A percentile compares a stretch with the other conserved stretches of the same genome.
These are phyloP conservation scores for Dendroctonus valens DNA, from an alignment of 1,140 invertebrate species.

Conservation along the genomic window DNA sequence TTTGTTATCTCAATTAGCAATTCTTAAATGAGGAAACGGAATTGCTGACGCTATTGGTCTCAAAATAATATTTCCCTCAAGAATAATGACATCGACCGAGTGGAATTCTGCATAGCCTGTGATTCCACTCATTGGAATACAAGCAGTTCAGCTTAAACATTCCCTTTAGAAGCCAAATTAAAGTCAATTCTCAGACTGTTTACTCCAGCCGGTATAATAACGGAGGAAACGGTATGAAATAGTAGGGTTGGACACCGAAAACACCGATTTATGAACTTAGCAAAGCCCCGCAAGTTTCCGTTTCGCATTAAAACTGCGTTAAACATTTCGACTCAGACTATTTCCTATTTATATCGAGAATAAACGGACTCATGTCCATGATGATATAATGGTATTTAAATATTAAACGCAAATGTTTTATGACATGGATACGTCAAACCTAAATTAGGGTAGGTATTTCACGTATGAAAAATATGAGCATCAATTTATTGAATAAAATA, in stretches of 20 bases:
- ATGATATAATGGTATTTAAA: slow-evolving; percentile 16
- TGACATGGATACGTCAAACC: slow-evolving; percentile 8
- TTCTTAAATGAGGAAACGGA: too few relatives aligned
- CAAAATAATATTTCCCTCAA: too few relatives aligned
- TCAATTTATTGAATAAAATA: slow-evolving; percentile 32
- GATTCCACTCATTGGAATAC: too few relatives aligned
- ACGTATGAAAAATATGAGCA: slow-evolving; percentile 28
- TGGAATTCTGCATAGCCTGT: too few relatives aligned
- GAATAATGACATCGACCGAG: too few relatives aligned
- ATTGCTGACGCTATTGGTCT: too few relatives aligned
- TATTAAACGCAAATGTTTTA: slow-evolving; percentile 19
- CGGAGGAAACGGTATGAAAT: slow-evolving; percentile 4
- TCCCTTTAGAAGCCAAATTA: too few relatives aligned
- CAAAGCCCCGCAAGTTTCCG: slow-evolving; percentile 9
- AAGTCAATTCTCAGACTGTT: too few relatives aligned
- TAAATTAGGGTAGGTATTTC: slow-evolving; percentile 23
- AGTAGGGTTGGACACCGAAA: slow-evolving; percentile 7
- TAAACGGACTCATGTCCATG: slow-evolving; percentile 3
- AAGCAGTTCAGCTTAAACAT: too few relatives aligned
- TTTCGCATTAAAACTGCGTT: slow-evolving; percentile 9
- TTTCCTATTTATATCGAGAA: slow-evolving; percentile 7
- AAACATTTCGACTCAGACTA: slow-evolving; percentile 4
- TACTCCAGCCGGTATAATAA: background rate
- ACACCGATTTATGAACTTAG: slow-evolving; percentile 9
- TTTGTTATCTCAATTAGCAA: too few relatives aligned